Evolutionary conservation across 2,797 vertebrate species (phyloP), one percentile per base, ranked within the genome.

Genomic region (Spea hammondii): DNA sequence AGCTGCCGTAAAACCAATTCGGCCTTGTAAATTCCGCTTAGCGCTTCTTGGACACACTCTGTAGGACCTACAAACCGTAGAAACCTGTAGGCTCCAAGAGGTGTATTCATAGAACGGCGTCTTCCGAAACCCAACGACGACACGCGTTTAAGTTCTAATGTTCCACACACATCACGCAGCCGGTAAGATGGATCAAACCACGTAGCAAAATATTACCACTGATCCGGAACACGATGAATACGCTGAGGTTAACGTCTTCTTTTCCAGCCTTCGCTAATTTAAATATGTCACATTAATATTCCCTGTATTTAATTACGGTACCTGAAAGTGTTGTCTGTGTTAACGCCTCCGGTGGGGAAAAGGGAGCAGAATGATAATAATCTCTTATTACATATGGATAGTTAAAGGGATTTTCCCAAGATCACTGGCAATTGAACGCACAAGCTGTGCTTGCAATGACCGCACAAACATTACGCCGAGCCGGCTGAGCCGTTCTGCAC

Each of bases 21-120:
- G 90, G 89, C 88, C 91, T 92, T 92, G 90, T 93, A 93, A 93
- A 92, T 90, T 91, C 89, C 75, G 80, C 88, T 89, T 88, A 84
- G 85, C 79, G 4, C 89, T 89, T 86, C 86, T 88, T 86, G 49
- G 32, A 51, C 10, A 48, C 47, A 14, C 1, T 32, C 48, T 64
- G 45, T 47, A 47, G 74, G 49, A 50, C 74, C 8, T 46, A 62
- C n/a, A 62, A 32, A 5, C n/a, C 59, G 9, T 62, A 17, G 14
- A 62, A 5, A 62, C 59, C 59, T 17, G n/a, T 59, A 59, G 55
- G 5, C 55, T 12, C 55, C 55, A 5, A 10, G 55, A 13, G 55
- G 8, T 59, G 8, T n/a, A 11, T 13, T 59, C 55, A 59, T 54
- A 32, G 32, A 32, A 32, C 32, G 32, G 32, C 32, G 32, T 32